Evolutionary conservation across 2,888 invertebrate species (phyloP), one percentile per base, ranked within the genome.

Genomic region (Iphiclides podalirius): DNA sequence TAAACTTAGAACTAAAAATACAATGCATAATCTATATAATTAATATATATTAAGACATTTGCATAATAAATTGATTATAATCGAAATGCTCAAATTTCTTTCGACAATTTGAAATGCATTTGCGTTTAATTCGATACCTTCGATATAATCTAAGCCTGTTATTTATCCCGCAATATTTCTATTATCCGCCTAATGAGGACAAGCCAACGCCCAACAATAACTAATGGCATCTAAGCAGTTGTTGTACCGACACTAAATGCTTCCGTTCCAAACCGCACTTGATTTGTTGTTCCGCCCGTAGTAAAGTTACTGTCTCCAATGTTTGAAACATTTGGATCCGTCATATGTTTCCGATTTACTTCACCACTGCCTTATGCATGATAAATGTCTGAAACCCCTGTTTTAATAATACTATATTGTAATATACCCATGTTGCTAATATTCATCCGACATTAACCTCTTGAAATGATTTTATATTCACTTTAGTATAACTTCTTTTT

Each of bases 211-310:
- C 70, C 66, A 64, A 60, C 66, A 65, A 73, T 80, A 76, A 81
- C 64, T 75, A 77, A 84, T 78, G 71, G 69, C 63, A 67, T 68
- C 70, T 70, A 75, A 74, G 70, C 74, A 72, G 75, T 79, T 74
- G 77, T 77, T 68, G 66, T 64, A 59, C 60, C 64, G 66, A 65
- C 70, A 64, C 68, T 67, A 65, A 84, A 78, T 69, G 77, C 75
- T 83, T 85, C 84, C 83, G 81, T 70, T 70, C 70, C 63, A 76
- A 81, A 83, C 83, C 84, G 62, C 84, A 81, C 68, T 78, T 84
- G 85, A 87, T 86, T 85, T 85, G 83, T 84, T 62, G 79, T 82
- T 80, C 81, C 80, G 79, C 75, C 69, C 70, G 58, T 57, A 57
- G 60, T 64, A 67, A 78, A 83, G 75, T 80, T 81, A 83, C 72